Percentiles rank a stretch among this genome's conserved stretches.
Conservation (phyloP, 2,113 vertebrate species). For the Engystomops pustulosus region DNA sequence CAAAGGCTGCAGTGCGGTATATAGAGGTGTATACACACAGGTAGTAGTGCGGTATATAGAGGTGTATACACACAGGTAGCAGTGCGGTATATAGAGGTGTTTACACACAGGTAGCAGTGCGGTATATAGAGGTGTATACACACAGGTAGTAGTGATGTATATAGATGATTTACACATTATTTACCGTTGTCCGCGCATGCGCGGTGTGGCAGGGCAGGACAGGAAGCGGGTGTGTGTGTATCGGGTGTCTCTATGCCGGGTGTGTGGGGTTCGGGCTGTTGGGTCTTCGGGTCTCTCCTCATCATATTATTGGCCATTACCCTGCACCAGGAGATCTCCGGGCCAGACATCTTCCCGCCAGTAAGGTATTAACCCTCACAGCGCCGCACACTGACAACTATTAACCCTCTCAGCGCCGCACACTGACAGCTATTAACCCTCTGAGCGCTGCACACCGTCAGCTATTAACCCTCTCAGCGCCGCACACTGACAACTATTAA, state of each 20-base stretch:
- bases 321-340: conserved; percentile 67
- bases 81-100: too few relatives aligned
- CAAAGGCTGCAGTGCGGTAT: too few relatives aligned
- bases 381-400: background rate
- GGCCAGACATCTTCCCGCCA: too few relatives aligned
- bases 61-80: too few relatives aligned
- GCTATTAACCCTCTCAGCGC: background rate
- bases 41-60: too few relatives aligned
- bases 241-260: background rate
- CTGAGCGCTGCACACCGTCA: background rate
- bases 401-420: background rate
- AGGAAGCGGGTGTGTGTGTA: too few relatives aligned
- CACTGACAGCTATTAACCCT: background rate
- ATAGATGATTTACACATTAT: too few relatives aligned
- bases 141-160: too few relatives aligned
- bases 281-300: background rate
- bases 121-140: too few relatives aligned
- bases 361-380: conserved; percentile 64
- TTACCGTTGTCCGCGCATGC: conserved; percentile 8
- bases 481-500: background rate
- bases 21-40: too few relatives aligned
- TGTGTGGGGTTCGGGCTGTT: background rate
- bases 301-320: conserved; percentile 65
- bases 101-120: too few relatives aligned
- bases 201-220: background rate